These are phyloP conservation scores for Dryobates pubescens DNA, from an alignment of 2,797 vertebrate genomes.

Conservation along the genomic window DNA sequence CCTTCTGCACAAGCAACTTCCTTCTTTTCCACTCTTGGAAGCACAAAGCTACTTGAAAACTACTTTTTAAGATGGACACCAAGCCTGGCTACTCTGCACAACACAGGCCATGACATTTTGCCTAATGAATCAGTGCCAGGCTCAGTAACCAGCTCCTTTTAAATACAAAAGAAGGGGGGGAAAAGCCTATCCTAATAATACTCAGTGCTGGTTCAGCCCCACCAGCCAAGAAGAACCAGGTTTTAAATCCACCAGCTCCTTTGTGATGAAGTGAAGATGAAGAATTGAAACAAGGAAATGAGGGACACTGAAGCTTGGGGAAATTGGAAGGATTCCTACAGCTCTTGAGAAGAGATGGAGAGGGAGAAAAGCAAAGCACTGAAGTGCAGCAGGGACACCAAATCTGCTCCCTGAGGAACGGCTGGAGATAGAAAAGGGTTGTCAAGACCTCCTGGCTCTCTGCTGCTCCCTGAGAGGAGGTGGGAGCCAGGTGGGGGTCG, in stretches of 20 bases:
- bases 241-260: neutral
- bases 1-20: neutral
- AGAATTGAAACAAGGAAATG: neutral
- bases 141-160: neutral
- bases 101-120: neutral
- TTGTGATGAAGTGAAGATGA: neutral
- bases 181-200: neutral
- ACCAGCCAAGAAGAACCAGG: neutral
- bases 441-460: too few species aligned
- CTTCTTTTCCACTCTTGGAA: neutral
- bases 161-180: accelerated
- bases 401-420: accelerated
- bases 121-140: accelerated
- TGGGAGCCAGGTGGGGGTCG: too few species aligned
- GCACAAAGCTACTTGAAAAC: neutral
- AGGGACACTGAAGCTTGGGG: neutral
- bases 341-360: neutral
- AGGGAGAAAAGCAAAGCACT: neutral
- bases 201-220: neutral
- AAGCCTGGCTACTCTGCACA: neutral
- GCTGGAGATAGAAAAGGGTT: neutral
- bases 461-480: too few species aligned
- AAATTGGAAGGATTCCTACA: accelerated
- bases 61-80: accelerated
- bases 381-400: accelerated